A percentile compares a stretch with the other conserved stretches of the same genome.
Evolutionary conservation across 2,888 invertebrate species (phyloP).

Genomic region (Invenusta paracnida): DNA sequence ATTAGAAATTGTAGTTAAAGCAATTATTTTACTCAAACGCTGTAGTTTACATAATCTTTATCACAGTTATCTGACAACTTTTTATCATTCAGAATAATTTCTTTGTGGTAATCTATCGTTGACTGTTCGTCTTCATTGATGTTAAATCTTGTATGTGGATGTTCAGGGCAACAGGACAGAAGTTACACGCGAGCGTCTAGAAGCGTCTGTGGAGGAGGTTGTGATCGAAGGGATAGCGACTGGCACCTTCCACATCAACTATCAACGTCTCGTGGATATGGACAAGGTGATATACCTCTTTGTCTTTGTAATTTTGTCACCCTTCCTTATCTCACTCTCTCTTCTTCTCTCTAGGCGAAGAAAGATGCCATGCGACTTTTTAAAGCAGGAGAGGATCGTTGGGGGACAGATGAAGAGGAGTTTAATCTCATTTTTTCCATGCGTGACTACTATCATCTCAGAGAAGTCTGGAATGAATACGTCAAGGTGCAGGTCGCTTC

Average conservation of each 20-base stretch:
- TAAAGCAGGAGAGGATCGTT: slow-evolving; percentile 54
- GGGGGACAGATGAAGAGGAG: slow-evolving; percentile 57
- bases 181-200: slow-evolving; percentile 49
- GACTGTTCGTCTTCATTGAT: no score
- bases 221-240: slow-evolving; percentile 48
- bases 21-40: no score
- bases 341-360: no score
- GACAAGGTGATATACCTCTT: slow-evolving; percentile 47
- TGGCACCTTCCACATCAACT: slow-evolving; percentile 54
- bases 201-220: slow-evolving; percentile 52
- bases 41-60: no score
- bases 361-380: slow-evolving; percentile 50
- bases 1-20: no score
- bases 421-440: slow-evolving; percentile 55
- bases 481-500: no score
- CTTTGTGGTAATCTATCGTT: no score
- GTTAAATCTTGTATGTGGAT: no score
- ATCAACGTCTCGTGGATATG: slow-evolving; percentile 49
- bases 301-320: neutral
- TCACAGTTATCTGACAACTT: no score
- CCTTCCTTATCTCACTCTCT: no score
- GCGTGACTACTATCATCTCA: slow-evolving; percentile 53
- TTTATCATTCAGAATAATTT: no score
- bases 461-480: slow-evolving; percentile 55
- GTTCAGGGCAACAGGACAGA: slow-evolving; percentile 52